A percentile compares a stretch with the other conserved stretches of the same genome.
These are phyloP conservation scores for Oryzias dopingdopingensis DNA, from an alignment of 2,797 vertebrate species.

Conservation along the genomic window DNA sequence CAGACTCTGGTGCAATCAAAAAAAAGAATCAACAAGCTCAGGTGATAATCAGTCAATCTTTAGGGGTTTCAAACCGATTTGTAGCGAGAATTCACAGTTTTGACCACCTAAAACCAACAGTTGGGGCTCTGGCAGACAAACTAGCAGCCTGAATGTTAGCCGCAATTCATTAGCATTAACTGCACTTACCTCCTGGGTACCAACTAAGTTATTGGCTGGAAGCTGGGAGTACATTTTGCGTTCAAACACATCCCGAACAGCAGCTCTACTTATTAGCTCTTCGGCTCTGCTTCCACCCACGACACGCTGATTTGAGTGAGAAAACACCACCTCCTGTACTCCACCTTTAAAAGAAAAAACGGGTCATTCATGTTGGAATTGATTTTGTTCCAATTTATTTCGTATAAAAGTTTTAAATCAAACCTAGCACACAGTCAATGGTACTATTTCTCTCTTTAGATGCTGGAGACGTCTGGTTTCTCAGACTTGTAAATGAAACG, in stretches of 20 bases:
- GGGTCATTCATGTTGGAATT: not conserved
- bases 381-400: not conserved
- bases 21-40: not conserved
- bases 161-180: no score
- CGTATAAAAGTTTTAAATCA: not conserved
- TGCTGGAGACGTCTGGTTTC: slow-evolving; percentile 12
- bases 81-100: no score
- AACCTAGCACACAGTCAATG: slow-evolving; percentile 67
- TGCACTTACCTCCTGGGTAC: slow-evolving; percentile 80
- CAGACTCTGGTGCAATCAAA: slow-evolving; percentile 54
- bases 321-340: slow-evolving; percentile 85
- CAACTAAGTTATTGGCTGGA: slow-evolving; percentile 85
- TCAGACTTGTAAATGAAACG: slow-evolving; percentile 43
- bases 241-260: slow-evolving; percentile 87
- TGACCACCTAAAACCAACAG: no score
- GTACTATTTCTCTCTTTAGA: slow-evolving; percentile 30
- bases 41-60: no score
- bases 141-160: no score
- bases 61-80: no score
- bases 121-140: no score
- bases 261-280: slow-evolving; percentile 87
- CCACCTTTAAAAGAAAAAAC: slow-evolving; percentile 70
- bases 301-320: slow-evolving; percentile 93
- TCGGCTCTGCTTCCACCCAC: slow-evolving; percentile 94
- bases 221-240: slow-evolving; percentile 88